A percentile compares a stretch with the other conserved stretches of the same genome.
phyloP scores from a whole-genome alignment of 2,797 vertebrate species.

The Enteromius unitaeniatus region DNA sequence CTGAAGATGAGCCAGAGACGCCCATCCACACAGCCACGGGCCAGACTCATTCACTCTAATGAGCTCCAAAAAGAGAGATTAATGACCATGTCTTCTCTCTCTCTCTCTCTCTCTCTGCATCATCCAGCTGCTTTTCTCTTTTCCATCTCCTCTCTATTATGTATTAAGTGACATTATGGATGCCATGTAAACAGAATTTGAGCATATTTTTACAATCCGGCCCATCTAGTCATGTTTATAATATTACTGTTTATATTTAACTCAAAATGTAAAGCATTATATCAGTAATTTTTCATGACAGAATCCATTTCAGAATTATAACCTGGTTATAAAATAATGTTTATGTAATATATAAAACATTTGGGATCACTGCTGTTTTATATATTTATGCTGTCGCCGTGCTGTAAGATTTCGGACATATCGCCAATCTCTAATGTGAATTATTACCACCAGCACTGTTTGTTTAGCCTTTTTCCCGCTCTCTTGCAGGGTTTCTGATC shows the following conservation, averaged over 20 bases:
- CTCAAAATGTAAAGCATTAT: background rate
- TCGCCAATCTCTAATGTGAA: background rate
- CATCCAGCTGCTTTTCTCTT: conserved; percentile 34
- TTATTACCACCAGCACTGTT: conserved; percentile 3
- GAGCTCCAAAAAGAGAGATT: conserved; percentile 65
- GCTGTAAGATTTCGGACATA: background rate
- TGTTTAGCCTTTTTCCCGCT: background rate
- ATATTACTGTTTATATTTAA: background rate
- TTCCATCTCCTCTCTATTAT: conserved; percentile 22
- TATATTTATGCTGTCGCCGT: background rate
- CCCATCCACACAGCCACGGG: conserved; percentile 54
- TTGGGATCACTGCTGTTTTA: background rate
- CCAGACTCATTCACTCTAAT: conserved; percentile 63
- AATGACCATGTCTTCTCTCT: conserved; percentile 52
- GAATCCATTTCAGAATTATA: background rate
- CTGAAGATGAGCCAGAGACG: conserved; percentile 60
- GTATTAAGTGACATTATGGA: conserved; percentile 16
- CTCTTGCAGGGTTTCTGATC: conserved; percentile 1
- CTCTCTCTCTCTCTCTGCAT: conserved; percentile 27
- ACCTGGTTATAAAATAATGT: background rate
- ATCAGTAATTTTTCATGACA: background rate
- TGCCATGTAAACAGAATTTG: background rate
- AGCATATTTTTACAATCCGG: background rate
- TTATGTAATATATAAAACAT: background rate
- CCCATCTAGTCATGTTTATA: background rate